Evolutionary conservation across 2,888 invertebrate species (phyloP).

Genomic region (Altica lythri): DNA sequence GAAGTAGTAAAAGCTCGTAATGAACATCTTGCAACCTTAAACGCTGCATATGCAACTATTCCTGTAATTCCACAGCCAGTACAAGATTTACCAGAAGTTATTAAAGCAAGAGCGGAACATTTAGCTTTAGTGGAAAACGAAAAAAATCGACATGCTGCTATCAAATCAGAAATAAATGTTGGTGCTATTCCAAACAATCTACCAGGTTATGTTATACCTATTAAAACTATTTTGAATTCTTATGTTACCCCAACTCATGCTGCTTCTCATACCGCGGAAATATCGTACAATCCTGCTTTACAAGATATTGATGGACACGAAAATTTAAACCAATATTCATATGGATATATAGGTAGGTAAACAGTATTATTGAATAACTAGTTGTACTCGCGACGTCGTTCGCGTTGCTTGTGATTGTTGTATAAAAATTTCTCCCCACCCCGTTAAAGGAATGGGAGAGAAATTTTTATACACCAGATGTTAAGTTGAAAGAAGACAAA

Average conservation of each 20-base stretch:
- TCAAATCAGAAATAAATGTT: conserved; percentile 42
- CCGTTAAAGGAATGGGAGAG: too few species aligned
- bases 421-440: too few species aligned
- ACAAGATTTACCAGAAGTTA: conserved; percentile 53
- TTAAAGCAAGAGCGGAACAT: conserved; percentile 50
- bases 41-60: conserved; percentile 48
- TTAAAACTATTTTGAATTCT: conserved; percentile 25
- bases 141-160: conserved; percentile 46
- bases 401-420: too few species aligned
- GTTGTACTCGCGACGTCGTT: too few species aligned
- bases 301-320: background rate
- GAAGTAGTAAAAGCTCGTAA: conserved; percentile 51
- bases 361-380: too few species aligned
- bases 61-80: conserved; percentile 52
- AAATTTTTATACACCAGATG: too few species aligned
- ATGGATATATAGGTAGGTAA: conserved; percentile 62
- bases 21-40: conserved; percentile 49
- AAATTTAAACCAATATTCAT: conserved; percentile 61
- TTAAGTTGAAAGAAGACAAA: too few species aligned
- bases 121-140: conserved; percentile 49
- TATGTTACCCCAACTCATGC: conserved; percentile 21
- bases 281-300: conserved; percentile 40
- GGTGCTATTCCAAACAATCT: conserved; percentile 41
- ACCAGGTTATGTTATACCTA: conserved; percentile 32
- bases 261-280: conserved; percentile 40